phyloP scores from a whole-genome alignment of 35 echinoderm and acorn worm species.

The Ophioderma brevispina region DNA sequence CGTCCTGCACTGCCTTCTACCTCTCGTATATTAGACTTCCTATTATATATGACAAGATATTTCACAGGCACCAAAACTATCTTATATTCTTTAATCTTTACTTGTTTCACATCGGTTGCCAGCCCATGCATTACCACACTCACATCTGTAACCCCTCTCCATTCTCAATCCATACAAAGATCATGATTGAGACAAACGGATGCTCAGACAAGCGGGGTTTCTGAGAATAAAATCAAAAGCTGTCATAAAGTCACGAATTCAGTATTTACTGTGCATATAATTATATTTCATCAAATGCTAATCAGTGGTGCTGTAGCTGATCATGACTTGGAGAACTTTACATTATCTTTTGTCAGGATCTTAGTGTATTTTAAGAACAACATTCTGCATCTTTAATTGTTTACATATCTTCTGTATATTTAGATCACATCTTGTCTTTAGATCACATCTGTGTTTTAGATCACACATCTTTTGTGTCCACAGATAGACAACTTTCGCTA shows the following conservation, averaged over 20 bases:
- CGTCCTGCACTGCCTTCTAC: too few relatives aligned
- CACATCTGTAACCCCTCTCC: neutral
- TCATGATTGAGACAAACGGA: slow-evolving; percentile 8
- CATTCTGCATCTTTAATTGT: too few relatives aligned
- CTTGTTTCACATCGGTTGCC: slow-evolving; percentile 42
- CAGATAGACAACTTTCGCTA: too few relatives aligned
- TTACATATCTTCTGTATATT: neutral
- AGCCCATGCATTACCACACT: neutral
- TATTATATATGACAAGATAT: too few relatives aligned
- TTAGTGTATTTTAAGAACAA: neutral
- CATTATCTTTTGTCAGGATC: neutral
- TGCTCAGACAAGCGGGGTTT: neutral
- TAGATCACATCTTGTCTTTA: too few relatives aligned
- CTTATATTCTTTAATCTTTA: too few relatives aligned
- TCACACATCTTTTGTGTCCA: too few relatives aligned
- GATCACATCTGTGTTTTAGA: too few relatives aligned
- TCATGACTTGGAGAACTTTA: neutral
- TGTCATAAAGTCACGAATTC: neutral
- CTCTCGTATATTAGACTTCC: too few relatives aligned
- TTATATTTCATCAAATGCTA: too few relatives aligned
- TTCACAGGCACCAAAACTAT: too few relatives aligned
- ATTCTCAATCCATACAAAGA: slow-evolving; percentile 13
- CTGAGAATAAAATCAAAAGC: neutral
- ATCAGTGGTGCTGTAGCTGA: neutral
- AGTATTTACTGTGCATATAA: neutral